These are phyloP conservation scores for Dioctria linearis DNA, from an alignment of 2,888 invertebrate genomes.

Conservation along the genomic window DNA sequence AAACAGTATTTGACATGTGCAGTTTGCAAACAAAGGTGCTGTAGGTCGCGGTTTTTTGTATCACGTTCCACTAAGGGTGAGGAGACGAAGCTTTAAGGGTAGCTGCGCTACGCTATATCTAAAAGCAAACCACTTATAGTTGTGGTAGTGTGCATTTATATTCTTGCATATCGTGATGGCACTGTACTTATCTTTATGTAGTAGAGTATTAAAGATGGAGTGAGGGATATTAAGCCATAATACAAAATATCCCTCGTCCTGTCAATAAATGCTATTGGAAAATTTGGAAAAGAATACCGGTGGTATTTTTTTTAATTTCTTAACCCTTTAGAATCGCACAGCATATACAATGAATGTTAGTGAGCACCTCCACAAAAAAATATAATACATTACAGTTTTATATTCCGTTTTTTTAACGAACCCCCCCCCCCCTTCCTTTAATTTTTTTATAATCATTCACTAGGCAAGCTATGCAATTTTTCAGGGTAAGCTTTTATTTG, in stretches of 20 bases:
- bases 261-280: conserved; percentile 18
- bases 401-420: neutral
- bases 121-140: neutral
- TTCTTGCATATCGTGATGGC: neutral
- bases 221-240: neutral
- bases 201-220: neutral
- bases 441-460: neutral
- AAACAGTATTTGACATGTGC: conserved; percentile 40
- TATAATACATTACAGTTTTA: conserved; percentile 31
- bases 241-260: neutral
- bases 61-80: conserved; percentile 5
- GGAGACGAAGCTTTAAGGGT: neutral
- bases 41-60: conserved; percentile 51
- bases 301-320: conserved; percentile 17
- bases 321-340: conserved; percentile 13
- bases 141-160: neutral
- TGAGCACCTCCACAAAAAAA: neutral
- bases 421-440: neutral
- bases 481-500: conserved; percentile 23
- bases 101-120: neutral
- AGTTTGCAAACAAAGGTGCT: conserved; percentile 45
- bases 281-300: conserved; percentile 3
- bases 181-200: neutral
- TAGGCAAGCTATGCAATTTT: conserved; percentile 11
- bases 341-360: neutral